Base-by-base conservation (phyloP, 2,113 vertebrate species). In the Mesembrinibis cayennensis region DNA sequence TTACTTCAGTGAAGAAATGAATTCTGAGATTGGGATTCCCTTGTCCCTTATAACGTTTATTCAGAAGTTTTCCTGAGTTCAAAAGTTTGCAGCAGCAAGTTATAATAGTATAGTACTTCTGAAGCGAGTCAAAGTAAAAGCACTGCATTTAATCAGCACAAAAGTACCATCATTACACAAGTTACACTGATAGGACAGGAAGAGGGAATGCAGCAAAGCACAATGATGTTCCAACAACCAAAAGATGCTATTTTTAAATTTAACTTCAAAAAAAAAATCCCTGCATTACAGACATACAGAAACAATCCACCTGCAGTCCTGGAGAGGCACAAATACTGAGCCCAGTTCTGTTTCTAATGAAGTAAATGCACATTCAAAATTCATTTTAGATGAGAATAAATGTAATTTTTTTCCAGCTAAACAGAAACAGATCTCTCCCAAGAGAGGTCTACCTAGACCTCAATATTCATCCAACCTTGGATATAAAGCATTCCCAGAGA, bases 11-110 rank as follows among this genome's bases (percentile, higher is more conserved):
- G 67, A 89, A 95, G 81, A 94, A 83, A 89, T 84, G 90, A 78
- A 94, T 95, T 96, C 92, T 96, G 89, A 91, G 93, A 65, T 58
- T 72, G 65, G 91, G 89, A 96, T 96, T 94, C 94, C 82, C 66
- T 96, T 96, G 84, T 89, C 69, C 69, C 69, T 87, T 97, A 88
- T 86, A 92, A 95, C 44, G 82, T 91, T 94, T 94, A 97, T 94
- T 91, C 96, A 96, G 96, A 96, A 95, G 87, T 97, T 97, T 96
- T 73, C 89, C 65, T 81, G 90, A 95, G 97, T 98, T 98, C 97
- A 97, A 95, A 97, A 98, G 98, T 98, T 97, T 97, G 97, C 21
- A 94, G 86, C 71, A 95, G 93, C 88, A 85, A 97, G 96, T 96
- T 96, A 95, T 89, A 97, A 94, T 91, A 80, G 91, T 88, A 76